Base-by-base conservation (phyloP, 2,888 invertebrate species). In the Agrotis exclamationis region DNA sequence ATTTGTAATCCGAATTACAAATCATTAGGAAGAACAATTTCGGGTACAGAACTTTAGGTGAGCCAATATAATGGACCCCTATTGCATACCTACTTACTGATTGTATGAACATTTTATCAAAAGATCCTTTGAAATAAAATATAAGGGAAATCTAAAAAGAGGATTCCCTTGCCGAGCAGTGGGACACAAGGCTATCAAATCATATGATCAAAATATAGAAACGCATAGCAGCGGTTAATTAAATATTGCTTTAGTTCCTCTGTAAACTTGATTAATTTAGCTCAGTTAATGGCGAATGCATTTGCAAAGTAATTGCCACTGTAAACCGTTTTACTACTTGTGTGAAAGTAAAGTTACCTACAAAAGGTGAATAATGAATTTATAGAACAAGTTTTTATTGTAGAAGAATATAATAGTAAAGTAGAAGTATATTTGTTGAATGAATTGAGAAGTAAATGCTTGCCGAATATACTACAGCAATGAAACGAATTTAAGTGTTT, bases 231-330 rank as follows among this genome's bases (percentile, higher is more conserved):
- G 11, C 22, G 47, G 39, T 20, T n/a, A 53, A 20, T 62, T 57
- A 57, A 45, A 39, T n/a, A 58, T 22, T 28, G 24, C 63, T 39
- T 59, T 63, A 66, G 59, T 66, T 56, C 54, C 33, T 22, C 22
- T 51, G 14, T 56, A 22, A 63, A 63, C 22, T 76, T 77, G n/a
- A 74, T 74, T 78, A 63, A 69, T 63, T 63, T 58, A 74, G 69
- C n/a, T 63, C 39, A 44, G 28, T 39, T 63, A 63, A 74, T 24
- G 39, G 77, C 24, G 22, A 59, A 11, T 74, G 69, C 65, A 78
- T 77, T 73, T 60, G 47, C 53, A 20, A 51, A 70, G 67, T 66
- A 62, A 74, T 53, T 53, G 39, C 69, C 16, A 45, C 57, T 57
- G 39, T 79, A 73, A 79, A 76, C 45, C 7, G 16, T 65, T 69